Evolutionary conservation across 2,888 invertebrate species (phyloP), one percentile per base, ranked within the genome.

Genomic region (Tribolium freemani): DNA sequence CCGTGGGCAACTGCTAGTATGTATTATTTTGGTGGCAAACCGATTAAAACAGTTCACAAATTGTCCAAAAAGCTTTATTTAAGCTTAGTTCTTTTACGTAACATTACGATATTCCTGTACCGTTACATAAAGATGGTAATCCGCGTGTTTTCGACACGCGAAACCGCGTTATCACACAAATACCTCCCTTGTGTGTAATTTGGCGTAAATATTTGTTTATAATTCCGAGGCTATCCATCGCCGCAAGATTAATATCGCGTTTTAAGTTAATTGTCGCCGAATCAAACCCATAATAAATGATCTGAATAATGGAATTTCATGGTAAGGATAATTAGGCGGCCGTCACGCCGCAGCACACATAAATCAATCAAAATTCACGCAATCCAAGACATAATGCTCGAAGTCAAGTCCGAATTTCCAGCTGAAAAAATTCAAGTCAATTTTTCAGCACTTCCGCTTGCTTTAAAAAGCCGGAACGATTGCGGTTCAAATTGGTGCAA

Each of bases 401-500:
- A 61, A 2, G 30, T 11, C 30, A 21, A 46, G 26, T 8, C 57
- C 60, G 26, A 60, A 46, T 56, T 58, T 69, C 53, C 60, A 69
- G 48, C 60, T 50, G 11, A 58, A 54, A 66, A 58, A 60, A 60
- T 60, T 76, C 75, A 73, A 75, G 72, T 72, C 74, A 80, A 81
- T 80, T 81, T 81, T 78, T 78, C 80, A 77, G 72, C 77, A 75
- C 74, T 75, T 76, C 71, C 77, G 75, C 31, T 69, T 44, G 9
- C 71, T 75, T 58, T 58, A 46, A 64, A 72, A 54, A 76, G 75
- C 78, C 73, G 74, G 75, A 79, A 80, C 83, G 80, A 83, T 84
- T 84, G 82, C 82, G 80, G 83, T 81, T 81, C 81, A 84, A 85
- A 85, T 86, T 85, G 86, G 84, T 81, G 85, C 85, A 86, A 86